Conservation (phyloP, 2,888 invertebrate genomes). For the Cephus spinipes region DNA sequence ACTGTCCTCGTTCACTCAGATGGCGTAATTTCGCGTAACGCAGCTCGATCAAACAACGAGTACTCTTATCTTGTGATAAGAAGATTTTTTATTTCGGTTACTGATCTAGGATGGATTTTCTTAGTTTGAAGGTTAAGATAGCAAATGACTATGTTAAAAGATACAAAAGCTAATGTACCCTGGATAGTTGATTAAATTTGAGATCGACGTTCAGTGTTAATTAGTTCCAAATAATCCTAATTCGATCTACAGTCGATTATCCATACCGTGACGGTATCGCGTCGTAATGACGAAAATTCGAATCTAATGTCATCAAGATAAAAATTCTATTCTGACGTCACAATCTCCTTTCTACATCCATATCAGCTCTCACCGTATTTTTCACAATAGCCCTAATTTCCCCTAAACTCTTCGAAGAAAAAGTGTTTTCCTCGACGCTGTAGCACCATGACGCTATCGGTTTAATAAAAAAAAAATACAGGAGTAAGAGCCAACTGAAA, state of each 20-base stretch:
- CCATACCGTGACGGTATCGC: background rate
- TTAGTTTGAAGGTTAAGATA: background rate
- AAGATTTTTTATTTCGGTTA: background rate
- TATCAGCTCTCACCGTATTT: background rate
- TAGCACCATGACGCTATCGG: background rate
- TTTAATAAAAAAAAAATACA: background rate
- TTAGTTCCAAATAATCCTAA: background rate
- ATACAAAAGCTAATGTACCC: background rate
- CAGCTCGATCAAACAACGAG: background rate
- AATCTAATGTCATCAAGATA: background rate
- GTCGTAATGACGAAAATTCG: background rate
- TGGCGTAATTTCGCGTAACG: background rate
- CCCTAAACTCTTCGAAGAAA: background rate
- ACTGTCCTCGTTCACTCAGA: background rate
- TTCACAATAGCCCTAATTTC: background rate
- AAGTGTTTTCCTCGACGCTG: background rate
- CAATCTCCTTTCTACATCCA: background rate
- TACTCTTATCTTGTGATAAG: background rate
- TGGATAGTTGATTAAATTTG: background rate
- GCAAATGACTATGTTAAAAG: background rate
- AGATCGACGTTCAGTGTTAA: background rate
- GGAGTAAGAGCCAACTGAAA: background rate
- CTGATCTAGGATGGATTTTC: background rate
- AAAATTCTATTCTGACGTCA: background rate
- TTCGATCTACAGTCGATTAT: background rate